These are phyloP conservation scores for Pseudachorutes palmiensis DNA, from an alignment of 1,140 invertebrate genomes.

Conservation along the genomic window DNA sequence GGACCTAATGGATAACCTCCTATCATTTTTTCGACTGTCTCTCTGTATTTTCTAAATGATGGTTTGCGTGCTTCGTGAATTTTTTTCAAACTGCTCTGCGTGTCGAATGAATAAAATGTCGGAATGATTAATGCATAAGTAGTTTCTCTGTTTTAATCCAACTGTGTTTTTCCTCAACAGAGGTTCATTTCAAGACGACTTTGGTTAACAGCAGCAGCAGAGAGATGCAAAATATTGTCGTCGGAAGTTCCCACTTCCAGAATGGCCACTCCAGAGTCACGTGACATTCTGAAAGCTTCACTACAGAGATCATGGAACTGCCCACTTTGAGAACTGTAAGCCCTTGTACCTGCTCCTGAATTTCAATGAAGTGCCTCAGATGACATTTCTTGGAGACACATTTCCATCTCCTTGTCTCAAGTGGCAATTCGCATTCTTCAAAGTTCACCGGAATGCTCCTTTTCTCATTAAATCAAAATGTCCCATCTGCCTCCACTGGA, in stretches of 20 bases:
- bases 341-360: too few relatives aligned
- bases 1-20: not conserved
- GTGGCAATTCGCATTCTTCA: too few relatives aligned
- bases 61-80: not conserved
- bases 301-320: too few relatives aligned
- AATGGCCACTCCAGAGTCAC: not conserved
- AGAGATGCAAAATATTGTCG: not conserved
- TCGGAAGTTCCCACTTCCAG: too few relatives aligned
- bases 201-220: not conserved
- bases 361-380: too few relatives aligned
- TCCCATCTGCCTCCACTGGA: too few relatives aligned
- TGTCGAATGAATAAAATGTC: not conserved
- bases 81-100: not conserved
- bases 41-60: not conserved
- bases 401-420: too few relatives aligned
- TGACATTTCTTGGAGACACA: too few relatives aligned
- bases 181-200: not conserved
- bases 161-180: not conserved
- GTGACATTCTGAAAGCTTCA: not conserved
- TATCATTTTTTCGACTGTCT: not conserved
- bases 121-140: not conserved
- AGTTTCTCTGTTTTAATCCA: not conserved
- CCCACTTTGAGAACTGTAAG: too few relatives aligned
- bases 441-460: too few relatives aligned
- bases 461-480: too few relatives aligned